phyloP scores from a whole-genome alignment of 2,888 invertebrate species.

The Agrochola lota region DNA sequence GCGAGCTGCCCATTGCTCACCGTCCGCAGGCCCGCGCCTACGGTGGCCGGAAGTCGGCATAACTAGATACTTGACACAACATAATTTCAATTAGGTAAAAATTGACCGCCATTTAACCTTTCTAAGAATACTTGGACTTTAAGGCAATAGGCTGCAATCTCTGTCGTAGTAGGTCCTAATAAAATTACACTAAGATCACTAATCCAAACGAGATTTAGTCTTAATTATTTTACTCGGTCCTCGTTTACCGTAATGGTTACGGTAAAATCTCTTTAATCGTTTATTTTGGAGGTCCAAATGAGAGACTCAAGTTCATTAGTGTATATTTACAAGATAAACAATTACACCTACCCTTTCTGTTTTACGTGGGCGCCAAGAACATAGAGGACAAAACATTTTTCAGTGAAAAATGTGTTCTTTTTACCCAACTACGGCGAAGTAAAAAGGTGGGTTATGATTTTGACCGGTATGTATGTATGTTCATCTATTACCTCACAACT shows the following conservation, averaged over 20 bases:
- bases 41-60: too few relatives aligned
- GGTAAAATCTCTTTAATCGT: slow-evolving; percentile 36
- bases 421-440: background rate
- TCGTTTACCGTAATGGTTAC: slow-evolving; percentile 36
- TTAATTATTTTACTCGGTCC: slow-evolving; percentile 44
- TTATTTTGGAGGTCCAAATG: slow-evolving; percentile 30
- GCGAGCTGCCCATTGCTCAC: too few relatives aligned
- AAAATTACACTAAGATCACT: slow-evolving; percentile 42
- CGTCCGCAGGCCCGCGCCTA: too few relatives aligned
- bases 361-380: background rate
- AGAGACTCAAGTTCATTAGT: slow-evolving; percentile 29
- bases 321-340: slow-evolving; percentile 33
- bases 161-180: background rate
- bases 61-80: too few relatives aligned
- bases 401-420: background rate
- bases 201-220: slow-evolving; percentile 45
- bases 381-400: background rate
- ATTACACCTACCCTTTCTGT: slow-evolving; percentile 19
- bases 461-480: too few relatives aligned
- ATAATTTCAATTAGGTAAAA: too few relatives aligned
- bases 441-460: too few relatives aligned
- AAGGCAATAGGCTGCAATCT: background rate
- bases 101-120: background rate
- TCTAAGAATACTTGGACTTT: background rate
- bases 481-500: too few relatives aligned